Percentiles rank a stretch among this genome's conserved stretches.
Evolutionary conservation across 2,113 vertebrate species (phyloP).

Genomic region (Brachirus orientalis): DNA sequence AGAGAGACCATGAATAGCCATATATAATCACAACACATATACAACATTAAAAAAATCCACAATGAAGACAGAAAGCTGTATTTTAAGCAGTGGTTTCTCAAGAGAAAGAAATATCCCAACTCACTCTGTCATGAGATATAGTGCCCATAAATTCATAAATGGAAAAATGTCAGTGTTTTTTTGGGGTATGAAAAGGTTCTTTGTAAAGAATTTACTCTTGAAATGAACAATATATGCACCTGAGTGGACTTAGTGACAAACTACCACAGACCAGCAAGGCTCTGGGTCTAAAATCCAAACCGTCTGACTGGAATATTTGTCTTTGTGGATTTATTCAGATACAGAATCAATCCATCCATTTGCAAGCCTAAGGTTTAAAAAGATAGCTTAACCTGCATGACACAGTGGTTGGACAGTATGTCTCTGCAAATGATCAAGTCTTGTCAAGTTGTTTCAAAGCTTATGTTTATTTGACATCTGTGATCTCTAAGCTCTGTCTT

Average conservation of each 20-base stretch:
- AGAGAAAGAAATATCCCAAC: no score
- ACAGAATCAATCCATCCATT: background rate
- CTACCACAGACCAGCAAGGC: background rate
- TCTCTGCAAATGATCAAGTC: background rate
- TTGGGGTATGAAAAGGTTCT: background rate
- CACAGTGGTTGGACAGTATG: background rate
- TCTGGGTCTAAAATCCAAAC: background rate
- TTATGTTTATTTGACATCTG: background rate
- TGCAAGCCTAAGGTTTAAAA: background rate
- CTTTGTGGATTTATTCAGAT: background rate
- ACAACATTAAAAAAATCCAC: no score
- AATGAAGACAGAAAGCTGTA: no score
- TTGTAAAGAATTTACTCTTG: background rate
- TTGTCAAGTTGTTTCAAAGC: background rate
- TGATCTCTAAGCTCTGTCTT: background rate
- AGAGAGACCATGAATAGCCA: no score
- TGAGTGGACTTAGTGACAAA: constrained; percentile 1
- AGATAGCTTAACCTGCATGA: background rate
- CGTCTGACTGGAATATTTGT: background rate
- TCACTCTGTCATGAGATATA: no score
- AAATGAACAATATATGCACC: background rate
- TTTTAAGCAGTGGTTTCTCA: no score
- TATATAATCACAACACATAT: no score
- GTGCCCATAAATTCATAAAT: background rate
- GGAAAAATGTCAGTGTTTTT: background rate